Evolutionary conservation across 2,113 vertebrate genomes (phyloP).

Genomic region (Odocoileus hemionus): DNA sequence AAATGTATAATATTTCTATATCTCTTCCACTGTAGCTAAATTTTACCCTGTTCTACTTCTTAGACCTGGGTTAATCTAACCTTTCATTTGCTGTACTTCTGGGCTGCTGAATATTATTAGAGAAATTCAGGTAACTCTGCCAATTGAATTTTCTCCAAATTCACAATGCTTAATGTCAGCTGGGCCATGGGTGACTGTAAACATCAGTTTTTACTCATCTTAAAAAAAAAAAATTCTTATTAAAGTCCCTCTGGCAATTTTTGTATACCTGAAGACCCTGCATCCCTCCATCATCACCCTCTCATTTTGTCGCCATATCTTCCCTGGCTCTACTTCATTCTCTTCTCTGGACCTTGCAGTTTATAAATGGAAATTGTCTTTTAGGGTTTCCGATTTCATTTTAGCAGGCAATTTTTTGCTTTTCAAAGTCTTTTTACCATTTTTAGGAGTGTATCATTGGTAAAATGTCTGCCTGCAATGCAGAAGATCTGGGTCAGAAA

Average conservation of each 20-base stretch:
- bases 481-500: not conserved
- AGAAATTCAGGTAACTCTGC: conserved; percentile 27
- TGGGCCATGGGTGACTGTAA: not conserved
- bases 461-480: not conserved
- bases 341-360: not conserved
- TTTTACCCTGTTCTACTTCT: not conserved
- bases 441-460: not conserved
- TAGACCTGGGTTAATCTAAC: conserved; percentile 33
- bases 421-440: not conserved
- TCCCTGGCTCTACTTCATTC: not conserved
- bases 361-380: not conserved
- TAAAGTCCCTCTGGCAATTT: not conserved
- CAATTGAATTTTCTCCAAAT: conserved; percentile 23
- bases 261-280: not conserved
- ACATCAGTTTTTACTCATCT: conserved; percentile 23
- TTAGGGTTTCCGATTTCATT: not conserved
- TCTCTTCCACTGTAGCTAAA: not conserved
- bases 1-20: not conserved
- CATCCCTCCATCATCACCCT: not conserved
- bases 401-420: not conserved
- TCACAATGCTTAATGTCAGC: conserved; percentile 14
- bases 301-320: not conserved
- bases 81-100: conserved; percentile 60
- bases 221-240: not conserved
- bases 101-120: conserved; percentile 40